Evolutionary conservation across 2,797 vertebrate species (phyloP), one percentile per base, ranked within the genome.

Genomic region (Benthosema pterotum): DNA sequence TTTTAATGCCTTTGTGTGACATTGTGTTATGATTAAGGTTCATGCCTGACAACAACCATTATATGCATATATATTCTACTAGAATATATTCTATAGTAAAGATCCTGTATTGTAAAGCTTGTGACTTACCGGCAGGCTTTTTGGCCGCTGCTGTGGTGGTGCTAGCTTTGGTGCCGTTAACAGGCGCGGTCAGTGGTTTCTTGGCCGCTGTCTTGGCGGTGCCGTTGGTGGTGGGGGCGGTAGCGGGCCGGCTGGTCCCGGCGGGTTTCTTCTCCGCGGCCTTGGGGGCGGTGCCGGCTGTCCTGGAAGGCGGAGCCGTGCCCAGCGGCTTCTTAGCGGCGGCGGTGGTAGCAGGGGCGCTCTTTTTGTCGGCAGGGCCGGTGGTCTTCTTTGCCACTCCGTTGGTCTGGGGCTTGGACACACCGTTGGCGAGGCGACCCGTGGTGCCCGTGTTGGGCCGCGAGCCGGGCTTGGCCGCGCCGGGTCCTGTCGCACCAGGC

Each of bases 381-480:
- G 82, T 53, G 62, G 73, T 57, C 65, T 84, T 86, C 75, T 80
- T 83, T 17, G 69, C 56, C 15, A 82, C 58, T 0, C 82, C 92
- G 1, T 94, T 94, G 76, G 88, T 75, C 74, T 90, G 90, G 5
- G 85, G 80, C 76, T 93, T 94, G 3, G 89, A 82, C 13, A 79
- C 65, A 8, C 92, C 91, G 0, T 93, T 94, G 0, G 87, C 80
- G 17, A 90, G 32, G 6, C 92, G 91, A 73, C 68, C 85, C 80
- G 87, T 89, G 22, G 87, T 89, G 22, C 80, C 5, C 0, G 83
- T 75, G 69, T 71, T 83, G 59, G 91, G 65, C 49, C 87, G 84
- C 3, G 90, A 70, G 51, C 77, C 74, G 0, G 82, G 0, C 2
- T 81, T 43, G 1, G 84, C 54, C 86, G 91, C 91, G 28, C 77